Evolutionary conservation across 2,888 invertebrate species (phyloP), one percentile per base, ranked within the genome.

Genomic region (Volucella zonaria): DNA sequence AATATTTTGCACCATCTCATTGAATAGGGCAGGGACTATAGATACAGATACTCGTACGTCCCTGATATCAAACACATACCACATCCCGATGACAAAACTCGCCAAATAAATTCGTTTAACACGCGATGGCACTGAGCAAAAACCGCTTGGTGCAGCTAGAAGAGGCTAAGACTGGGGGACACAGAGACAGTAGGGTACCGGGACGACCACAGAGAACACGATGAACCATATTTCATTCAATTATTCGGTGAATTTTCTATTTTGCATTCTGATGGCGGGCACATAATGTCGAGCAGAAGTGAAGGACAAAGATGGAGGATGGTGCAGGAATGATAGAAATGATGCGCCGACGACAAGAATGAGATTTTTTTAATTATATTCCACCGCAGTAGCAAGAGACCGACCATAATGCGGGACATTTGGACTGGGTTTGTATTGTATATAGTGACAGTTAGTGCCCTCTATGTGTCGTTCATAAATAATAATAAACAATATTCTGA

Each of bases 171-270:
- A 31, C 31, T 23, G n/a, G 18, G 54, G 10, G 54, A n/a, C 11
- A 9, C 8, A n/a, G 2, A 11, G 52, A 14, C 31, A 42, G n/a
- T 10, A 52, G 45, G 45, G 10, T 23, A 45, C 18, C 23, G 18
- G 45, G 45, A 12, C 31, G 52, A 38, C 15, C 42, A 58, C 38
- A 67, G 12, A 43, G 40, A 74, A 61, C 62, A 78, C 52, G 23
- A 66, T 70, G 47, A 74, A 66, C 64, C 38, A 62, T 74, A 70
- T 79, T 74, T 78, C 82, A 79, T 74, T 83, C 79, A 83, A 79
- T 79, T 75, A 79, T 75, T 75, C 52, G 47, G 31, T 66, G 61
- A 75, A 75, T 83, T 79, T 83, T 75, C 79, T 83, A 83, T 83
- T 83, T 83, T 70, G 31, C 79, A 78, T 54, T 68, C 45, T 64